Base-by-base conservation (phyloP, 2,113 vertebrate genomes). In the Mobula birostris region DNA sequence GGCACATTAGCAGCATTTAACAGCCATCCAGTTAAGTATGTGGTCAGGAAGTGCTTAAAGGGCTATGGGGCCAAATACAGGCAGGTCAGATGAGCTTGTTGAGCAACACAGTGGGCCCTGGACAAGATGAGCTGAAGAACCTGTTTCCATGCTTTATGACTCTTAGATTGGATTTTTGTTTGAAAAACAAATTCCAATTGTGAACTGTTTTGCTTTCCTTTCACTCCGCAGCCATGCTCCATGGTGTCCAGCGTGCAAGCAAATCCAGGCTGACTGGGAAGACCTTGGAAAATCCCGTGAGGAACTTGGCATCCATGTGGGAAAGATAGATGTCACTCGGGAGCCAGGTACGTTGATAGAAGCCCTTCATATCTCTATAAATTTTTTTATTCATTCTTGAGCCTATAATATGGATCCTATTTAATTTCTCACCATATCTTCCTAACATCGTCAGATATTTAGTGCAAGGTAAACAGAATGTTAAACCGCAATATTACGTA, bases 161-260 rank as follows among this genome's bases (percentile, higher is more conserved):
- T 36, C 36, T 48, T 48, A 48, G 2, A 48, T 48, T 48, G 48
- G 48, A 48, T 48, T 48, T 48, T 48, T 48, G 48, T 48, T 48
- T 4, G 1, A 2, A 48, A 48, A 48, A 48, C 36, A 32, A 68
- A 68, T 27, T 91, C 36, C 9, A 5, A 0, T 15, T 68, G 7
- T 32, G 66, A 74, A 27, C 32, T 92, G 15, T 1, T 5, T 21
- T 70, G 48, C n/a, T 79, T 70, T 70, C 21, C 94, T 94, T 76
- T 17, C 95, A 94, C 63, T 94, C 87, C 93, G 6, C 40, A 98
- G 98, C 94, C 98, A 98, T 63, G 98, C 98, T 24, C 98, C 98
- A 0, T 98, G 98, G 98, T 98, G 98, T 95, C 97, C 98, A 40
- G 97, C 98, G 2, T 98, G 98, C 76, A 97, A 97, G 94, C 98